phyloP scores from a whole-genome alignment of 2,113 vertebrate genomes.

The Sinosuthora webbiana region DNA sequence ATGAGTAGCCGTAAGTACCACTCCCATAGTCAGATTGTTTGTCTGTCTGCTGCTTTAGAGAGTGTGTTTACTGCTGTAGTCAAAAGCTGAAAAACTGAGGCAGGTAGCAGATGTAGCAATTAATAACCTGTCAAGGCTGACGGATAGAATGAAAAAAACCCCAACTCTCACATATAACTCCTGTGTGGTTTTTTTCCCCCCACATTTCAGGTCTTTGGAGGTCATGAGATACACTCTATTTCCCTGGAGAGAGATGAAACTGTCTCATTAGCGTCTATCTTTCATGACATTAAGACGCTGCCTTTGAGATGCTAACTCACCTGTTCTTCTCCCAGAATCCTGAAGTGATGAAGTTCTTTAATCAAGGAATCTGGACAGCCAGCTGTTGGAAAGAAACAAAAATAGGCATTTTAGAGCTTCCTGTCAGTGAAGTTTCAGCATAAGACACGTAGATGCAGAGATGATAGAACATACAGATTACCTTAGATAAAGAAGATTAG shows the following conservation, averaged over 20 bases:
- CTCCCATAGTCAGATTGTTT: background rate
- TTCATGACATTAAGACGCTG: background rate
- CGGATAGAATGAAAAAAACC: constrained; percentile 39
- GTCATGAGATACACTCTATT: constrained; percentile 36
- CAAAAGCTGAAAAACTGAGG: constrained; percentile 32
- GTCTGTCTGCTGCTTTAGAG: background rate
- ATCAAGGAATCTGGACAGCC: constrained; percentile 87
- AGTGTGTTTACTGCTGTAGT: constrained; percentile 23
- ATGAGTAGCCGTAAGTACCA: background rate
- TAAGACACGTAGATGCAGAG: background rate
- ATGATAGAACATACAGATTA: constrained; percentile 42
- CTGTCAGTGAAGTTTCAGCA: background rate
- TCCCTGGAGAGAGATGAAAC: constrained; percentile 46
- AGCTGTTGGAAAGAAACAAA: constrained; percentile 75
- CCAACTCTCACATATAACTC: background rate
- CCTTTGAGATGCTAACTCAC: constrained; percentile 74
- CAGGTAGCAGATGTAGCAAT: constrained; percentile 77
- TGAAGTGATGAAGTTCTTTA: constrained; percentile 92
- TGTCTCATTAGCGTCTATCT: constrained; percentile 68
- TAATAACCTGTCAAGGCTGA: constrained; percentile 77
- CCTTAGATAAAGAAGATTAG: constrained; percentile 48
- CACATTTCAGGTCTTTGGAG: constrained; percentile 10
- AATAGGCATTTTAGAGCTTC: constrained; percentile 6
- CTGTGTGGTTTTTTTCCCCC: background rate
- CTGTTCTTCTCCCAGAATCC: constrained; percentile 88